Conservation (phyloP, 1,140 invertebrate species). For the Ceratina australensis region DNA sequence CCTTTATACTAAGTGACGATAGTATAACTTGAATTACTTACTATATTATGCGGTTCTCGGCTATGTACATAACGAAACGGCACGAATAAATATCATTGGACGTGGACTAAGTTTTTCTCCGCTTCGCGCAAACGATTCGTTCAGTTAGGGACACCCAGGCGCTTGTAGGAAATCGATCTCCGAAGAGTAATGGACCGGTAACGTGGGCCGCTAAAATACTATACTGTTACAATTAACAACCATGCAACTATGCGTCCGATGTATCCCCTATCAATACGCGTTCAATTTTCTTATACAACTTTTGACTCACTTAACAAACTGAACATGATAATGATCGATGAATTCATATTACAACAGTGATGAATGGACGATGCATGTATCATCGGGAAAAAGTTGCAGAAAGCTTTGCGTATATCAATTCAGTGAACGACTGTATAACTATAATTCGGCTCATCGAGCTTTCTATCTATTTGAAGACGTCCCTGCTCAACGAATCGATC, state of each 20-base stretch:
- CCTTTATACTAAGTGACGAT: slow-evolving; percentile 64
- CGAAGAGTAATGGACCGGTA: background rate
- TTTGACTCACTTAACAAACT: background rate
- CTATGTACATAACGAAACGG: slow-evolving; percentile 69
- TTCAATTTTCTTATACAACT: slow-evolving; percentile 1
- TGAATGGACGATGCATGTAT: slow-evolving; percentile 46
- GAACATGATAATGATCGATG: slow-evolving; percentile 22
- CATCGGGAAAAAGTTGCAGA: background rate
- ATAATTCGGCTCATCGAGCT: background rate
- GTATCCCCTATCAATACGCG: background rate
- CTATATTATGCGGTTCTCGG: slow-evolving; percentile 58
- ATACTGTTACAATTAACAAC: background rate
- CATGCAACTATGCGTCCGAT: background rate
- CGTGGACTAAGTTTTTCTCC: slow-evolving; percentile 45
- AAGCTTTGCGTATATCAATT: background rate
- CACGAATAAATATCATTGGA: slow-evolving; percentile 66
- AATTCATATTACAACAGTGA: slow-evolving; percentile 7
- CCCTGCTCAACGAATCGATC: slow-evolving; percentile 49
- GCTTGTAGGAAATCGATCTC: background rate
- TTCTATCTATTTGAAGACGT: slow-evolving; percentile 15
- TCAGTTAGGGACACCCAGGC: slow-evolving; percentile 32
- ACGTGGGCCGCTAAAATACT: slow-evolving; percentile 1
- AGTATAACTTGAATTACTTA: slow-evolving; percentile 64
- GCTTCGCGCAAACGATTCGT: slow-evolving; percentile 52
- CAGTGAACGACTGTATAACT: background rate